phyloP scores from a whole-genome alignment of 2,888 invertebrate genomes.

The Drosophila meridionalis region DNA sequence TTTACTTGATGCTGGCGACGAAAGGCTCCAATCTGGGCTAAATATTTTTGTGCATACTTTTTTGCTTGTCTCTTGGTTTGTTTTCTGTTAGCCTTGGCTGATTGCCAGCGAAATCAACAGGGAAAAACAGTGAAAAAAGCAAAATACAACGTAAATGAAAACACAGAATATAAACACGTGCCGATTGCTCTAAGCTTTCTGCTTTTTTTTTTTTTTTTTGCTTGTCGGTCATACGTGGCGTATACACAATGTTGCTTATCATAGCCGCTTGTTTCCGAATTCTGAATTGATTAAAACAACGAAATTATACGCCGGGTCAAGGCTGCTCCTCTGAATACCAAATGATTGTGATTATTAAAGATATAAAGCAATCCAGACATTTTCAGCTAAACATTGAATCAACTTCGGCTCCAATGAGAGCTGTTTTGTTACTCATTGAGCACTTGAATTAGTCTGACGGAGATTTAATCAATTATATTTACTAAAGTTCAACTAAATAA shows the following conservation, averaged over 20 bases:
- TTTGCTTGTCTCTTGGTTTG: conserved; percentile 11
- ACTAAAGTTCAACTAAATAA: neutral
- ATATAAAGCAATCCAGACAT: neutral
- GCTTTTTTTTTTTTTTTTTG: conserved; percentile 1
- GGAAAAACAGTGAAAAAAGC: conserved; percentile 14
- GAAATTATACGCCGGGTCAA: neutral
- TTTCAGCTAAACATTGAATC: neutral
- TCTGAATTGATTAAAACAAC: neutral
- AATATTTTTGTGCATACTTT: conserved; percentile 21
- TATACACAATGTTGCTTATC: conserved; percentile 49
- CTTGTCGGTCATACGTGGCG: conserved; percentile 37
- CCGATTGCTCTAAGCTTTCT: conserved; percentile 2
- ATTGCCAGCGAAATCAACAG: conserved; percentile 54
- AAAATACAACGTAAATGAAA: conserved; percentile 33
- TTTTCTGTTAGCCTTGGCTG: conserved; percentile 55
- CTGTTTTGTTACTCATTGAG: neutral
- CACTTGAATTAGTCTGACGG: neutral
- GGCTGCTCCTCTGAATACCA: neutral
- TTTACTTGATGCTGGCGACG: conserved; percentile 1
- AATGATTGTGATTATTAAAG: neutral
- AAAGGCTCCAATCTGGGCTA: conserved; percentile 22
- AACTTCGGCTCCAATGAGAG: neutral
- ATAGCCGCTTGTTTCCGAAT: neutral
- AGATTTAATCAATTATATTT: neutral
- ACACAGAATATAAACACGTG: conserved; percentile 37